Base-by-base conservation (phyloP, 2,113 vertebrate species). In the Eclectus roratus region DNA sequence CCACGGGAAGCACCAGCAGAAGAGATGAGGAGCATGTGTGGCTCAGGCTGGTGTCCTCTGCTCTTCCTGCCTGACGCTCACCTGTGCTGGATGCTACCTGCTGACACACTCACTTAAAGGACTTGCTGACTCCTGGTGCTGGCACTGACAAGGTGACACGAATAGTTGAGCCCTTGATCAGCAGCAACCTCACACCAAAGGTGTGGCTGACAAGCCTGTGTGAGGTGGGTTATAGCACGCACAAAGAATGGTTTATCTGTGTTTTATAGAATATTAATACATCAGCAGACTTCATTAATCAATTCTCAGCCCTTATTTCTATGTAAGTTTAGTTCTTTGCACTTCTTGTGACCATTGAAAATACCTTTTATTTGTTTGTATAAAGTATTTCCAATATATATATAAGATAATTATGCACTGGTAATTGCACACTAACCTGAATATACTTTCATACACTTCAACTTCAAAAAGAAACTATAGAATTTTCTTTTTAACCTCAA, bases 41-140 rank as follows among this genome's bases (percentile, higher is more conserved):
- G 31, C 52, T 69, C 6, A 7, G n/a, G 11, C 20, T 6, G 35
- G 56, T 43, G 91, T 19, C 58, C 64, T 44, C 80, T 29, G 55
- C 68, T 2, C 0, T 14, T 20, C 80, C 76, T 7, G 43, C 8
- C 15, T 0, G 4, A 8, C 0, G 27, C 0, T 37, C 33, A 3
- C 13, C 44, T 13, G 44, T 6, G 43, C 60, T 44, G 27, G 7
- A 1, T 2, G 5, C 27, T 44, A 27, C 5, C 47, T 14, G 83
- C 84, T 91, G 77, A 50, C 53, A 2, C 4, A 5, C 12, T 43
- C 1, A 7, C 66, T 11, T 50, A 11, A 58, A 68, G 79, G 72
- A 64, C 28, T 29, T 7, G 53, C 81, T 91, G 94, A 58, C 44
- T 44, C 4, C 35, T 11, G 44, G 31, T 16, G 66, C 71, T 79